Evolutionary conservation across 2,888 invertebrate genomes (phyloP), one percentile per base, ranked within the genome.

Genomic region (Boloria euphrosyne): DNA sequence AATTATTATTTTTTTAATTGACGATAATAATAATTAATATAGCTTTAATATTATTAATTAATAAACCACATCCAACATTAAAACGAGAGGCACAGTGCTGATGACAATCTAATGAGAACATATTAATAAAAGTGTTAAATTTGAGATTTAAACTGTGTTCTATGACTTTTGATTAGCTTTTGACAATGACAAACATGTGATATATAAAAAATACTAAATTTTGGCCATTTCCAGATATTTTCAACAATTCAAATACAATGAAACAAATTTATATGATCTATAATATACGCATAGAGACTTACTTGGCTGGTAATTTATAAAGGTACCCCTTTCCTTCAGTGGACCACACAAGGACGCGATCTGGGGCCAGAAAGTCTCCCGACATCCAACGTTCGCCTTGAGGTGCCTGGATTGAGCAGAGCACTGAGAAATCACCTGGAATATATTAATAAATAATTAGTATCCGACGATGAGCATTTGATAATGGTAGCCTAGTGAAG

Each of bases 241-340:
- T 44, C 43, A 13, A 22, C 7, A 57, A 13, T 46, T 10, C 6
- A 46, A 57, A 22, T 2, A 18, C 4, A 4, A n/a, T 46, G 3
- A 57, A 46, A 46, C 3, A 10, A 14, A 14, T 13, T 46, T 31
- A 17, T 49, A 50, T 7, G 13, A 16, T 17, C 50, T 49, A 59
- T 22, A 53, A 3, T 18, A 52, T 0, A n/a, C 18, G 17, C 22
- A 47, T 31, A 50, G n/a, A 5, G 13, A 68, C 96, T 94, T 95
- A 99, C 97, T 98, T 99, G 77, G 98, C 96, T 0, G 99, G 99
- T 75, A 99, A 92, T 86, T 96, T 97, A 91, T 98, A 99, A 61
- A 99, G 93, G 86, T 98, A 99, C 60, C 98, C 98, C 80, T 97
- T 97, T 68, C 99, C 99, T 80, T 98, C 98, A 59, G 98, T 98